Evolutionary conservation across 2,888 invertebrate species (phyloP), one percentile per base, ranked within the genome.

Genomic region (Leptopilina myrica): DNA sequence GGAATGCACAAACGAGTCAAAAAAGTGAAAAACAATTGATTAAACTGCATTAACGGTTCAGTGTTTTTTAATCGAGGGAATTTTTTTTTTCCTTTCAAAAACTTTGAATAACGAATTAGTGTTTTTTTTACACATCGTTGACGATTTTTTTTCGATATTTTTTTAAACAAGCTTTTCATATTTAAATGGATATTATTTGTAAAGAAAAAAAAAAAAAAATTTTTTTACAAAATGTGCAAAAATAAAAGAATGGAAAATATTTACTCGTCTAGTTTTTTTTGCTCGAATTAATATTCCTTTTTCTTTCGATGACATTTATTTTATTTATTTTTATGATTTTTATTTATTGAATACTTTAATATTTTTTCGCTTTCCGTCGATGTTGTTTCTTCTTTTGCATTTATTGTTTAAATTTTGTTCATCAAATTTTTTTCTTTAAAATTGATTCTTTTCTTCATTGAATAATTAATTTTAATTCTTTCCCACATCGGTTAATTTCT

Each of bases 11-110:
- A 53, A 69, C 9, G 53, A 69, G 20, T 49, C 14, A 14, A 49
- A 49, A 14, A 43, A 12, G 49, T 14, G 53, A 69, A 53, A 33
- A 26, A 49, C 15, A 69, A 69, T 69, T 69, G 14, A 69, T 49
- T 69, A 69, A 15, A 9, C 46, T 67, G 26, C 26, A 62, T 53
- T 14, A 53, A 6, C 8, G 33, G 14, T 53, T 26, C 69, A 69
- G 11, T 53, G 69, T 49, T 69, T 53, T 53, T 53, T 26, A 49
- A 49, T 69, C 20, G 11, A 20, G 20, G 20, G 12, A 49, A 20
- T 43, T 43, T 43, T 66, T 43, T 53, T 33, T 53, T 9, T 7
- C 14, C 49, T 69, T 53, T 53, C 53, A 26, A 53, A 26, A 8
- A 14, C 53, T 26, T 33, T 14, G 20, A 69, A 69, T 53, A 49